Base-by-base conservation (phyloP, 35 echinoderm and acorn worm species). In the Apostichopus californicus region DNA sequence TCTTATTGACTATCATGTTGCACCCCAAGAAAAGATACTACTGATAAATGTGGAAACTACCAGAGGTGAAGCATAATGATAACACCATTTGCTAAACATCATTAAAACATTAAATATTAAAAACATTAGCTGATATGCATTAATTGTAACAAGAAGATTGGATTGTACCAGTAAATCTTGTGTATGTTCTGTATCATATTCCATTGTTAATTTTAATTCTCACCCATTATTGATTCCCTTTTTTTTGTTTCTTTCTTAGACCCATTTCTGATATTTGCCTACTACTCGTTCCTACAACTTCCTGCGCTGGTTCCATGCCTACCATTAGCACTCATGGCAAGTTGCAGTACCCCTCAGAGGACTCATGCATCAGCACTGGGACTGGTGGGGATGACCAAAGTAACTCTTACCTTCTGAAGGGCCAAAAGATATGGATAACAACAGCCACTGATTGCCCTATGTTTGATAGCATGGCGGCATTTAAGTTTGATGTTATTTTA, bases 251-350 rank as follows among this genome's bases (percentile, higher is more conserved):
- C 71, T 59, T 54, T 15, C 81, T 46, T 46, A 85, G 81, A n/a
- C 81, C 81, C 8, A 23, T 85, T 8, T 85, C 81, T n/a, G 81
- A 85, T 25, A 85, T 85, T 59, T 85, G 54, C 9, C 5, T 85
- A 9, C 23, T 58, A 21, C 81, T 85, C 18, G 56, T 85, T 20
- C 23, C 55, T 59, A 60, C 56, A 24, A 58, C 5, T 17, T 9
- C 57, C n/a, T 20, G 54, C 9, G 15, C 54, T n/a, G 81, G 12
- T 22, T n/a, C 71, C 71, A 18, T 18, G 7, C 71, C 17, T 75
- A 22, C n/a, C 15, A 58, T 85, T 55, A 85, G 8, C 17, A n/a
- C 11, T 85, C 55, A 13, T 15, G 54, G 81, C 55, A 10, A 85
- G 8, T n/a, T 58, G 55, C 18, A 20, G 54, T 60, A 85, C 58